Conservation (phyloP, 2,888 invertebrate species). For the Pherbina coryleti region DNA sequence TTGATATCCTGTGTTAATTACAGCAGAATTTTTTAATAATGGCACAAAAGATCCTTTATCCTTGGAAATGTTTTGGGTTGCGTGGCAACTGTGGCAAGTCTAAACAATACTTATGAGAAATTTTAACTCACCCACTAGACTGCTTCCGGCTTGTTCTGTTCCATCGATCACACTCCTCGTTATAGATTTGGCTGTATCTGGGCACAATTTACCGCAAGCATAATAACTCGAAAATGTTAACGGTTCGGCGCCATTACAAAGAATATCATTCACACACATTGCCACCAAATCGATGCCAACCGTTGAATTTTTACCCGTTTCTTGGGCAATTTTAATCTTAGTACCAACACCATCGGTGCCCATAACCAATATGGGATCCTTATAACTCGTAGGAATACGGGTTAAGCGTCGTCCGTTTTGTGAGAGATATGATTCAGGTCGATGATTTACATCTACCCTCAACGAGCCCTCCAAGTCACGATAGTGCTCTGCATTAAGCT, state of each 20-base stretch:
- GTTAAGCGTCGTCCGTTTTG: conserved; percentile 63
- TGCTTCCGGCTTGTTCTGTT: conserved; percentile 84
- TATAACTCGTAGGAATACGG: conserved; percentile 66
- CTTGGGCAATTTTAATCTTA: conserved; percentile 92
- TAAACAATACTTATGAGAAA: neutral
- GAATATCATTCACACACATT: conserved; percentile 98
- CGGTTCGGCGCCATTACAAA: conserved; percentile 96
- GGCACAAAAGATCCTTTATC: no score
- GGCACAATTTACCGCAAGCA: conserved; percentile 86
- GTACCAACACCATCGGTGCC: conserved; percentile 99
- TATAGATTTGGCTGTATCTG: conserved; percentile 74
- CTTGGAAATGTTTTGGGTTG: no score
- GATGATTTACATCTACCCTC: conserved; percentile 43
- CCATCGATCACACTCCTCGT: conserved; percentile 81
- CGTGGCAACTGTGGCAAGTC: no score
- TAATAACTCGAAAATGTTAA: conserved; percentile 96
- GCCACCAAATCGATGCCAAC: conserved; percentile 97
- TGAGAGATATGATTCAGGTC: conserved; percentile 57
- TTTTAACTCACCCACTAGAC: conserved; percentile 80
- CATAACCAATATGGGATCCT: conserved; percentile 89
- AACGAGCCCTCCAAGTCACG: conserved; percentile 38
- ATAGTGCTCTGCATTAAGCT: conserved; percentile 46
- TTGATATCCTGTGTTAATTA: no score
- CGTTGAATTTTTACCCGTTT: conserved; percentile 79
- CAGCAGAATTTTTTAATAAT: no score